A percentile compares a stretch with the other conserved stretches of the same genome.
Evolutionary conservation across 1,140 invertebrate species (phyloP).

Genomic region (Cardiocondyla obscurior): DNA sequence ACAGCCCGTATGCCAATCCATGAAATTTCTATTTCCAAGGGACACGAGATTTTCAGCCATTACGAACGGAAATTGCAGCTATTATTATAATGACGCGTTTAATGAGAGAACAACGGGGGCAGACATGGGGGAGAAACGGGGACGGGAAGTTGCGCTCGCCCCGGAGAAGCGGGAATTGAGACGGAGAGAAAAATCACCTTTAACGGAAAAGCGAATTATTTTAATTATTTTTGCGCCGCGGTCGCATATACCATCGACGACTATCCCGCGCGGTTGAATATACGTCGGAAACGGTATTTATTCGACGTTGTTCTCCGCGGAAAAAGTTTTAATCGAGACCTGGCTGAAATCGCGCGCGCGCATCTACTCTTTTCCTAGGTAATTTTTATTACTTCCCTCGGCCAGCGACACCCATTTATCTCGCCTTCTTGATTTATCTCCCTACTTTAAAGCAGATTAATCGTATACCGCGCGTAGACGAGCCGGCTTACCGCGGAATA

Average conservation of each 20-base stretch:
- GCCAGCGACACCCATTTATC: slow-evolving; percentile 36
- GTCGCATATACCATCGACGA: background rate
- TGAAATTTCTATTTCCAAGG: slow-evolving; percentile 45
- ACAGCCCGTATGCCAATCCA: slow-evolving; percentile 29
- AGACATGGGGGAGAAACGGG: background rate
- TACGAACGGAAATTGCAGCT: slow-evolving; percentile 39
- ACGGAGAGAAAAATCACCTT: slow-evolving; percentile 23
- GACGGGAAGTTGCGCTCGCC: background rate
- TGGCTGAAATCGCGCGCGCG: background rate
- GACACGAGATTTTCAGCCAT: slow-evolving; percentile 35
- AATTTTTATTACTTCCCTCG: slow-evolving; percentile 31
- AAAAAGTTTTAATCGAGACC: slow-evolving; percentile 43
- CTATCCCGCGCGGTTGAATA: background rate
- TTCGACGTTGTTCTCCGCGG: slow-evolving; percentile 5
- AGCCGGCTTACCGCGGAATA: slow-evolving; percentile 17
- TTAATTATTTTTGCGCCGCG: slow-evolving; percentile 34
- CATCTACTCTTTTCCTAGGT: background rate
- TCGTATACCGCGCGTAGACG: slow-evolving; percentile 25
- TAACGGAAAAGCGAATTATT: slow-evolving; percentile 29
- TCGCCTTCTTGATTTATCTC: slow-evolving; percentile 48
- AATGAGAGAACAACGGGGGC: slow-evolving; percentile 19
- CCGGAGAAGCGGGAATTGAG: background rate
- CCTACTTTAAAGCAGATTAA: slow-evolving; percentile 50
- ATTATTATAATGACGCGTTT: slow-evolving; percentile 49
- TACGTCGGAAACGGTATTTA: background rate